Percentiles rank a stretch among this genome's conserved stretches.
Evolutionary conservation across 2,797 vertebrate species (phyloP).

Genomic region (Danio kyathit): DNA sequence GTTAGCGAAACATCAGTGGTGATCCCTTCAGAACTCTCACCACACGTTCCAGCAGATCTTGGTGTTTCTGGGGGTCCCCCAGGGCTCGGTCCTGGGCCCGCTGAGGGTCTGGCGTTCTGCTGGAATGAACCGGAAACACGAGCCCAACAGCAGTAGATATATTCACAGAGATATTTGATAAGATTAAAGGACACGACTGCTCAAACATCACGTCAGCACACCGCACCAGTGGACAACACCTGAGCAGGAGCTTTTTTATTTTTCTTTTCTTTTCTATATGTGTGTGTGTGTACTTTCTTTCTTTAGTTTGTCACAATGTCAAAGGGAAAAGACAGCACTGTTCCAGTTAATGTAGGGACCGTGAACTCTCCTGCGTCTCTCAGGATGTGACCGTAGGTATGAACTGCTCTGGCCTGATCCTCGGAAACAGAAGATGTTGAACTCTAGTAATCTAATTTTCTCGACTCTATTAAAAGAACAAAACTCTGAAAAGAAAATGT

Average conservation of each 20-base stretch:
- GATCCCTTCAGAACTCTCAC: slow-evolving; percentile 73
- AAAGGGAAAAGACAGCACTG: slow-evolving; percentile 68
- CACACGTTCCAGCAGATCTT: slow-evolving; percentile 76
- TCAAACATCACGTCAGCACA: slow-evolving; percentile 63
- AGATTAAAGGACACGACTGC: slow-evolving; percentile 68
- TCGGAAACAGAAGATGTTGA: slow-evolving; percentile 73
- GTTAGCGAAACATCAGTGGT: slow-evolving; percentile 71
- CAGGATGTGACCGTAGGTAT: slow-evolving; percentile 69
- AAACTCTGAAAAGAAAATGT: slow-evolving; percentile 78
- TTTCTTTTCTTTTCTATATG: slow-evolving; percentile 58
- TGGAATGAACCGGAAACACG: slow-evolving; percentile 70
- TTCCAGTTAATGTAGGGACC: slow-evolving; percentile 63
- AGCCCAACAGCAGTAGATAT: slow-evolving; percentile 75
- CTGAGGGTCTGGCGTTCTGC: slow-evolving; percentile 69
- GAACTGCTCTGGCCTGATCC: slow-evolving; percentile 67
- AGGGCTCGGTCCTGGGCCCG: slow-evolving; percentile 49
- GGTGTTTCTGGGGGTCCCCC: slow-evolving; percentile 71
- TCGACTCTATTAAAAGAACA: slow-evolving; percentile 79
- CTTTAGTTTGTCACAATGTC: slow-evolving; percentile 63
- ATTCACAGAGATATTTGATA: slow-evolving; percentile 81
- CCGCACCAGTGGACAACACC: slow-evolving; percentile 34
- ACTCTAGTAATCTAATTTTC: slow-evolving; percentile 85
- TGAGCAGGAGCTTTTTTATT: slow-evolving; percentile 23
- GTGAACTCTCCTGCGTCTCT: slow-evolving; percentile 64
- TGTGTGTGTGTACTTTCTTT: slow-evolving; percentile 42